Evolutionary conservation across 2,888 invertebrate genomes (phyloP).

Genomic region (Xanthia icteritia): DNA sequence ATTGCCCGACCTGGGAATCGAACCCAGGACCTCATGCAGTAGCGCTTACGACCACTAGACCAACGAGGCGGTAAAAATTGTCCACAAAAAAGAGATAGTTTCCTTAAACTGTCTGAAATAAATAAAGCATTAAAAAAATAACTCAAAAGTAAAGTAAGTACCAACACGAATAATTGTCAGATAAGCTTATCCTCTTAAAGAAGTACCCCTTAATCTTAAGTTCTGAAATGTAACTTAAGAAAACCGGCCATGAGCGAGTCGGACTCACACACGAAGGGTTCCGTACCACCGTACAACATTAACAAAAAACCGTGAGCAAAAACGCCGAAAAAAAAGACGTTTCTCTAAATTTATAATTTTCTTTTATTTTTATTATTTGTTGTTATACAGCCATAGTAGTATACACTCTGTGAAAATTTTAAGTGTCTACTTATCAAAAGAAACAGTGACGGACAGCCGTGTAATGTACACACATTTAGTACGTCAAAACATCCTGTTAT

Average conservation of each 20-base stretch:
- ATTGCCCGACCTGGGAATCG: too few species aligned
- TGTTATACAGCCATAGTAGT: background rate
- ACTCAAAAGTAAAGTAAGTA: background rate
- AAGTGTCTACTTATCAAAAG: background rate
- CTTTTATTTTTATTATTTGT: background rate
- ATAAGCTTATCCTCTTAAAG: conserved; percentile 18
- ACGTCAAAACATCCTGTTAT: too few species aligned
- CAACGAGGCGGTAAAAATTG: too few species aligned
- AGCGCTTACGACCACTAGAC: too few species aligned
- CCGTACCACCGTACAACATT: background rate
- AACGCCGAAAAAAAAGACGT: background rate
- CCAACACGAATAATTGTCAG: background rate
- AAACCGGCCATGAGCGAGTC: background rate
- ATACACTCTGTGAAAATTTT: background rate
- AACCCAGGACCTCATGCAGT: too few species aligned
- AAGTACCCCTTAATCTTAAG: conserved; percentile 29
- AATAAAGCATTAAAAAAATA: background rate
- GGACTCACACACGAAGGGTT: background rate
- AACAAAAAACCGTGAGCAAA: too few species aligned
- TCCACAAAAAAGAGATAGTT: too few species aligned
- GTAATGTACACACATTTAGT: too few species aligned
- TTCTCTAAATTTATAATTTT: background rate
- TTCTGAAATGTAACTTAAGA: conserved; percentile 15
- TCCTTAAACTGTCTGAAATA: too few species aligned
- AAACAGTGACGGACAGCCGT: too few species aligned